Evolutionary conservation across 2,888 invertebrate genomes (phyloP), one percentile per base, ranked within the genome.

Genomic region (Cheilosia urbana): DNA sequence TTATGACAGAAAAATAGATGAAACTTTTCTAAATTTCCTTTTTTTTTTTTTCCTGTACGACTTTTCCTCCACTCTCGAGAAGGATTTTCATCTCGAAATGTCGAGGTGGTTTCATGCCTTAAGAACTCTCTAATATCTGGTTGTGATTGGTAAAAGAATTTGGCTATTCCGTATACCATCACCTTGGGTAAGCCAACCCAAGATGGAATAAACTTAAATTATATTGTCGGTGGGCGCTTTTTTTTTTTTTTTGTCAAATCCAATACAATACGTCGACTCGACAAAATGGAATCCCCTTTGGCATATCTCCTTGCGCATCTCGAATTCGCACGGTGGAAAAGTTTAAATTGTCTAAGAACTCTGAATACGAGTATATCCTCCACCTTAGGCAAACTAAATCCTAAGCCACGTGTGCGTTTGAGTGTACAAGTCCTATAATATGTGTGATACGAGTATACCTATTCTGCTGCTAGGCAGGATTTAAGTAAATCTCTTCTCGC

Each of bases 401-500:
- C 51, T 37, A 53, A 76, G 60, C 40, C 21, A n/a, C 45, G 13
- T 68, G n/a, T 19, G n/a, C 30, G 60, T 58, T 15, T 24, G 24
- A 55, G 27, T 45, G 58, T 37, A 19, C 17, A 5, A 21, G n/a
- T 6, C 2, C 17, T 40, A 27, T 11, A 19, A 21, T 17, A 27
- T 30, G 27, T 27, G 6, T 19, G 19, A 17, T 4, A 15, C n/a
- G 7, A 30, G 17, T n/a, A n/a, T n/a, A 49, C 37, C 37, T 4
- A 34, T 24, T 9, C 24, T 27, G 37, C 47, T 57, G 42, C 49
- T 55, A 57, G 57, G 63, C 55, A 17, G 40, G 63, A 63, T 71
- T 71, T 57, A 78, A 71, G 71, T 55, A 71, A 78, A 78, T 69
- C 78, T 65, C 63, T 78, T 78, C 71, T 71, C 78, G 57, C 71